Conservation (phyloP, 2,113 vertebrate genomes). For the Thamnophis sirtalis region DNA sequence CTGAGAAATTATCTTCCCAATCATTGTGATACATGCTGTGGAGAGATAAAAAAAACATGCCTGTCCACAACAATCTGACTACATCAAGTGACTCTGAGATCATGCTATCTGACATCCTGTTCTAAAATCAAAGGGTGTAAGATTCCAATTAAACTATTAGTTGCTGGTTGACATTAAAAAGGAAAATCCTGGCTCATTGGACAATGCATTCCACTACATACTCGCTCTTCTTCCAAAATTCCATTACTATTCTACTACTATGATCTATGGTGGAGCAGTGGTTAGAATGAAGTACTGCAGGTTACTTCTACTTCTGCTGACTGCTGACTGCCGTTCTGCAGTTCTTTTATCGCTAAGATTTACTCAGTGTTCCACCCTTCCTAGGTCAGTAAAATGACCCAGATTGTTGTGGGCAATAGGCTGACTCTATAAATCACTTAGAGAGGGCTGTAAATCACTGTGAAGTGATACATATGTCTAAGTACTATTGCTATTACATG, state of each 20-base stretch:
- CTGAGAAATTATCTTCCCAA: not conserved
- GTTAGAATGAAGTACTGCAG: too few relatives aligned
- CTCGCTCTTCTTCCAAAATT: not conserved
- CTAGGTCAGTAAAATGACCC: too few relatives aligned
- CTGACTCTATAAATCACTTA: too few relatives aligned
- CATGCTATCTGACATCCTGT: not conserved
- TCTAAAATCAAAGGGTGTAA: not conserved
- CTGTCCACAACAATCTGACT: not conserved
- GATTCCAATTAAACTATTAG: not conserved
- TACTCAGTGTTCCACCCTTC: too few relatives aligned
- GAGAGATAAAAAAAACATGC: not conserved
- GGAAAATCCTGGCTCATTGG: not conserved
- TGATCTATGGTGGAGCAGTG: too few relatives aligned
- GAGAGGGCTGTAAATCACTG: too few relatives aligned
- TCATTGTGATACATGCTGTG: not conserved
- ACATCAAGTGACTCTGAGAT: not conserved
- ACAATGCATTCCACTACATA: not conserved
- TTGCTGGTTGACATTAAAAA: not conserved
- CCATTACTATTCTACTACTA: not conserved
- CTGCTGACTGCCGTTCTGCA: too few relatives aligned
- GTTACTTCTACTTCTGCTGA: too few relatives aligned
- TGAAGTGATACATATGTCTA: too few relatives aligned
- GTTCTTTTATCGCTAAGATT: too few relatives aligned
- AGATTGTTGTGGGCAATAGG: too few relatives aligned
- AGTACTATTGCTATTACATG: not conserved